Evolutionary conservation across 2,888 invertebrate genomes (phyloP), one percentile per base, ranked within the genome.

Genomic region (Noctua pronuba): DNA sequence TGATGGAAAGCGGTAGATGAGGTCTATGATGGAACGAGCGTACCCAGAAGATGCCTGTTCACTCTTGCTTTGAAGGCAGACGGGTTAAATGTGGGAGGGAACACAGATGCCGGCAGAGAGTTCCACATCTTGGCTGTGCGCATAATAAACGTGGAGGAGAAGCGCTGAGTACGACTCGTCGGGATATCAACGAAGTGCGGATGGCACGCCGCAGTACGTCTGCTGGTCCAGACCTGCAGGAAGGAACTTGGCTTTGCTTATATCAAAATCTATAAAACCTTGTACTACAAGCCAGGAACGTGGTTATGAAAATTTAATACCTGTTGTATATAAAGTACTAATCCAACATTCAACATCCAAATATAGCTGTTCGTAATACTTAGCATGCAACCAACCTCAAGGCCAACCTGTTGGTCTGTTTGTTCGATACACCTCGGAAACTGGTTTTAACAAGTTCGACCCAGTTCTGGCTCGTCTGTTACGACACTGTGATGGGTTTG

Each of bases 371-470:
- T 80, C 35, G 44, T 24, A 69, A 79, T 58, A 52, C 60, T 77
- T 60, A 13, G 58, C 79, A 67, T 77, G 79, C 72, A 24, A 80
- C 58, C 1, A 7, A 55, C n/a, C 18, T n/a, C 82, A 87, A 88
- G 87, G 85, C 1, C 64, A 55, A 86, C 85, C 85, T 86, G 88
- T 88, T 75, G 60, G 65, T 65, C 6, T 16, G 89, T 88, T 88
- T 75, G 89, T 86, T 88, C 88, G 82, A 88, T 88, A 86, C 38
- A 71, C 77, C 84, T 84, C 80, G 75, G 88, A 60, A 73, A 88
- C 88, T 73, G 65, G 79, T 79, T 87, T 62, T 80, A 85, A 85
- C 80, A 87, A 80, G 87, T 88, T 87, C 52, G 80, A 79, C 88
- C 88, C 24, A 84, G 83, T 88, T 88, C 18, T 62, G 31, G 62